These are phyloP conservation scores for Ephestia elutella DNA, from an alignment of 1,140 invertebrate genomes.

Conservation along the genomic window DNA sequence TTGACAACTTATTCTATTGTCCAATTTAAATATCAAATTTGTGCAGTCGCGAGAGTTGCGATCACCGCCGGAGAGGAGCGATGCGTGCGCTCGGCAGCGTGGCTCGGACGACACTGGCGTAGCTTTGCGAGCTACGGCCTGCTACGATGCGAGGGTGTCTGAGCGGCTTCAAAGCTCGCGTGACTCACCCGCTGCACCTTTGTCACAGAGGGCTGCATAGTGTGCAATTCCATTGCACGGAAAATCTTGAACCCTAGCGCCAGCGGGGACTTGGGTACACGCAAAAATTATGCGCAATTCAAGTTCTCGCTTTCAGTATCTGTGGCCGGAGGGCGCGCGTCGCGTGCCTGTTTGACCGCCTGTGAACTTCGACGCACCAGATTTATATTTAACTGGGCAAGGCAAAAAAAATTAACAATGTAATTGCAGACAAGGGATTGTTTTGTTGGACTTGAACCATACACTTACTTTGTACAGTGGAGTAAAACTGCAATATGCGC, in stretches of 20 bases:
- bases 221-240: constrained; percentile 16
- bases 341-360: constrained; percentile 21
- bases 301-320: constrained; percentile 9
- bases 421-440: constrained; percentile 12
- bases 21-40: constrained; percentile 42
- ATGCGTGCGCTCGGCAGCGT: constrained; percentile 38
- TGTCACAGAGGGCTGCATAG: constrained; percentile 8
- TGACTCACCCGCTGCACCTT: constrained; percentile 27
- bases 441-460: constrained; percentile 10
- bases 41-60: constrained; percentile 30
- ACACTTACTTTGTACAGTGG: constrained; percentile 19
- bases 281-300: constrained; percentile 24
- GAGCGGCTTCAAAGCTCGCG: constrained; percentile 36
- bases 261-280: constrained; percentile 16
- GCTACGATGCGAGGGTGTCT: constrained; percentile 52
- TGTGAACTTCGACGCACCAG: constrained; percentile 13
- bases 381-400: constrained; percentile 11
- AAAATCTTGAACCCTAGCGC: constrained; percentile 18
- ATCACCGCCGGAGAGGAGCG: constrained; percentile 14
- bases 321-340: constrained; percentile 15
- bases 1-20: constrained; percentile 34
- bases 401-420: neutral
- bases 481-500: constrained; percentile 22
- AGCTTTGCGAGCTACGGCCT: constrained; percentile 31
- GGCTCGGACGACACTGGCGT: constrained; percentile 46